Evolutionary conservation across 2,888 invertebrate genomes (phyloP).

Genomic region (Lithosia quadra): DNA sequence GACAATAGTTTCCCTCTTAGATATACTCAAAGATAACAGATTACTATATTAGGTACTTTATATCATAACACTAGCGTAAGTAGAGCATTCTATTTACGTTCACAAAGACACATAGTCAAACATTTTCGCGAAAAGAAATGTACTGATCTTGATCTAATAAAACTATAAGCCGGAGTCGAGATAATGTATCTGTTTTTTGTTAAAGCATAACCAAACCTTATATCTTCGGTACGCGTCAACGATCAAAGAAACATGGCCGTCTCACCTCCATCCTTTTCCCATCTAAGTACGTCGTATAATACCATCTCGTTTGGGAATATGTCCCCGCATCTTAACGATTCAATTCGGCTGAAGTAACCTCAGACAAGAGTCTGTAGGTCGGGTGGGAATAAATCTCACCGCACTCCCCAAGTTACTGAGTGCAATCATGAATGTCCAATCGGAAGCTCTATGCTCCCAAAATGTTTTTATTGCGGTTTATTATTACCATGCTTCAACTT

Average conservation of each 20-base stretch:
- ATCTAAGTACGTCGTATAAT: slow-evolving; percentile 43
- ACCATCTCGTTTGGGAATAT: slow-evolving; percentile 52
- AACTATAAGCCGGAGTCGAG: slow-evolving; percentile 15
- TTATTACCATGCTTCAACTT: slow-evolving; percentile 52
- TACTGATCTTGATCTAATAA: slow-evolving; percentile 23
- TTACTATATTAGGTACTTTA: neutral
- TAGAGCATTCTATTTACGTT: slow-evolving; percentile 8
- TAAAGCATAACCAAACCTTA: slow-evolving; percentile 54
- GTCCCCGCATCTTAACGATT: slow-evolving; percentile 67
- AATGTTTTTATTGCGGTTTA: slow-evolving; percentile 50
- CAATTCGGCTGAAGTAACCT: slow-evolving; percentile 64
- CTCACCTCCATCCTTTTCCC: slow-evolving; percentile 46
- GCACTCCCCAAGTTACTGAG: slow-evolving; percentile 51
- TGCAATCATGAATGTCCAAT: slow-evolving; percentile 53
- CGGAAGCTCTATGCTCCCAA: slow-evolving; percentile 43
- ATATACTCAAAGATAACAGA: neutral
- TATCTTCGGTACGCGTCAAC: slow-evolving; percentile 59
- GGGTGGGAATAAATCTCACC: slow-evolving; percentile 63
- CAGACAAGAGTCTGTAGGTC: slow-evolving; percentile 56
- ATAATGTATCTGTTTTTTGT: slow-evolving; percentile 60
- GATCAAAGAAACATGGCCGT: slow-evolving; percentile 57
- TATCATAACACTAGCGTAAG: slow-evolving; percentile 2
- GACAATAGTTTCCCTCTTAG: no score
- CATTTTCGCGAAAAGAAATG: slow-evolving; percentile 29
- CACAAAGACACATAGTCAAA: slow-evolving; percentile 13